Evolutionary conservation across 2,888 invertebrate genomes (phyloP), one percentile per base, ranked within the genome.

Genomic region (Elysia crispata): DNA sequence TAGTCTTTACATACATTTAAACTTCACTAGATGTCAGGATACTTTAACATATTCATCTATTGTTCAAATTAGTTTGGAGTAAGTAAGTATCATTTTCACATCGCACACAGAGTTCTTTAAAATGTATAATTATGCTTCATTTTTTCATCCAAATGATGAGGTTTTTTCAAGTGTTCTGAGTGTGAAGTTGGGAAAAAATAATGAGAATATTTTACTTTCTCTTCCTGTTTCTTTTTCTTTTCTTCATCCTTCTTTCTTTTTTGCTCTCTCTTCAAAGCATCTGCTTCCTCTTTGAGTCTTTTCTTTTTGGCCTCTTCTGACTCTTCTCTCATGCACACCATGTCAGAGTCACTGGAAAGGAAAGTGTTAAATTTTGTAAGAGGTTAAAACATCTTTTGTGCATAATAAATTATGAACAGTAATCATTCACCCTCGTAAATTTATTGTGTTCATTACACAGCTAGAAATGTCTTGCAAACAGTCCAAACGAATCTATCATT

Each of bases 181-280:
- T 41, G 3, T 41, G 11, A 41, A 11, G 11, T 11, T 41, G 41
- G 11, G 41, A 41, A 41, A 41, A 41, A 41, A 41, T 41, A 3
- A n/a, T n/a, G n/a, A n/a, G n/a, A 41, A 41, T 41, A 41, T 41
- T 41, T 6, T 62, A 79, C 79, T 28, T 75, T 82, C 41, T 79
- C 76, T 20, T 82, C 82, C 62, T 82, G 76, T 49, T 82, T 77
- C 57, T 57, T 76, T 62, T 79, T 73, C 74, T 69, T 76, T 31
- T 79, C 75, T 30, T 70, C 76, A 25, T 80, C 76, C 33, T 72
- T 76, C 41, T 80, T 69, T 50, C 54, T 75, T 20, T 80, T 80
- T 50, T 80, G 76, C 54, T 80, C 80, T 23, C 49, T 76, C 54
- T 80, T 80, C 50, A 50, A 70, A 25, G 80, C 80, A 11, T 76